Evolutionary conservation across 2,797 vertebrate genomes (phyloP), one percentile per base, ranked within the genome.

Genomic region (Falco naumanni): DNA sequence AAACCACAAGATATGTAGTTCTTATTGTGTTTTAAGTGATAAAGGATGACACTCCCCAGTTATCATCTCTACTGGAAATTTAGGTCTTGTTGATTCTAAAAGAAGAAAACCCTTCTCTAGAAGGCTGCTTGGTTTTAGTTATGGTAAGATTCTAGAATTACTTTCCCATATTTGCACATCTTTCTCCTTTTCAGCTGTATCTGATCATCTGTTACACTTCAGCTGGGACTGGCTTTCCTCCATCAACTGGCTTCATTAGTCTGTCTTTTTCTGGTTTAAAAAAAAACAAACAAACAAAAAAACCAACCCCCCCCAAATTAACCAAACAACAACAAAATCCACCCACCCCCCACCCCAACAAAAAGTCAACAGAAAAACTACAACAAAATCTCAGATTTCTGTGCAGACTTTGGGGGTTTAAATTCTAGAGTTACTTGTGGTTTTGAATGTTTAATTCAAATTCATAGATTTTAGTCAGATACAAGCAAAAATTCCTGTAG

Each of bases 341-440:
- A 37, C 16, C 21, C 14, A 13, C 43, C n/a, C n/a, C 9, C 19
- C n/a, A 4, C 11, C 21, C 0, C 0, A 39, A 29, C 34, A 24
- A 72, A 72, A 72, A 71, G 24, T 10, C 2, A 4, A 39, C 12
- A n/a, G 51, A 50, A 51, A n/a, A n/a, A 10, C 33, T 37, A 26
- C 28, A 51, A 26, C 2, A 53, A 57, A 57, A 29, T 77, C 16
- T 57, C 43, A 54, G 43, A n/a, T 13, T 75, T 68, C 7, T 31
- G 16, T 47, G 53, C 34, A 37, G 41, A 14, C 50, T 41, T 80
- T 31, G 34, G 24, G 34, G 16, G 11, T 72, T 83, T 76, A 16
- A 83, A 29, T 72, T 72, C 29, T 4, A 21, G 31, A 31, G 3
- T 56, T 80, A n/a, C 21, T 48, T 78, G 9, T 19, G 3, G 1